phyloP scores from a whole-genome alignment of 2,797 vertebrate genomes.

The Sebastes cheni region DNA sequence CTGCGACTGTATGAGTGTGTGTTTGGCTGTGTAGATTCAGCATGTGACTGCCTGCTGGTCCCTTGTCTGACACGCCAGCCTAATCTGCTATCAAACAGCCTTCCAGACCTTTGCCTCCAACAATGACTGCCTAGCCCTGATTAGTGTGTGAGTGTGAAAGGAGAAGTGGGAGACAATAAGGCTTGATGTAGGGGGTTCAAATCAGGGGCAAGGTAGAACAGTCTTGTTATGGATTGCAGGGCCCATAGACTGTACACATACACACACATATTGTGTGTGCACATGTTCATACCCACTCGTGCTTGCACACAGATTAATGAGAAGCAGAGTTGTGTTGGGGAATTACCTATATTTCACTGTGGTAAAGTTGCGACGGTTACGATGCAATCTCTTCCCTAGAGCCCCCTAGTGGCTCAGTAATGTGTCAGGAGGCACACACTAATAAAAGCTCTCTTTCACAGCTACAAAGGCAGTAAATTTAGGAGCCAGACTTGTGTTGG shows the following conservation, averaged over 20 bases:
- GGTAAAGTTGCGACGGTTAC: slow-evolving; percentile 35
- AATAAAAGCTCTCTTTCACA: slow-evolving; percentile 39
- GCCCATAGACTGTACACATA: slow-evolving; percentile 10
- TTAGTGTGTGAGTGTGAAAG: slow-evolving; percentile 44
- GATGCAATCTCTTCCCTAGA: slow-evolving; percentile 33
- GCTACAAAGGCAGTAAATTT: slow-evolving; percentile 29
- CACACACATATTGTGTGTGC: background rate
- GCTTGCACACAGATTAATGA: slow-evolving; percentile 33
- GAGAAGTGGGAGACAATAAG: slow-evolving; percentile 43
- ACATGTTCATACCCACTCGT: background rate
- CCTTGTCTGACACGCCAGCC: slow-evolving; percentile 49
- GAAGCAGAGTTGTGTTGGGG: background rate
- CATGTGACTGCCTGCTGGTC: slow-evolving; percentile 68
- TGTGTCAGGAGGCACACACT: slow-evolving; percentile 32
- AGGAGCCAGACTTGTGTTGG: slow-evolving; percentile 20
- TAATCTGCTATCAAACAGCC: slow-evolving; percentile 77
- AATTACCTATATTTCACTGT: slow-evolving; percentile 39
- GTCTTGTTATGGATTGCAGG: slow-evolving; percentile 53
- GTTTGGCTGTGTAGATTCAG: slow-evolving; percentile 28
- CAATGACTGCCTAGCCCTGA: slow-evolving; percentile 54
- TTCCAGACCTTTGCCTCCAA: slow-evolving; percentile 56
- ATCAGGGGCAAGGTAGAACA: slow-evolving; percentile 61
- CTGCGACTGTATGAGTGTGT: background rate
- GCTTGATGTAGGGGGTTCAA: slow-evolving; percentile 72
- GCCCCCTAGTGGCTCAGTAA: slow-evolving; percentile 54